Conservation (phyloP, 1,140 invertebrate genomes). For the Drosophila chauvacae region DNA sequence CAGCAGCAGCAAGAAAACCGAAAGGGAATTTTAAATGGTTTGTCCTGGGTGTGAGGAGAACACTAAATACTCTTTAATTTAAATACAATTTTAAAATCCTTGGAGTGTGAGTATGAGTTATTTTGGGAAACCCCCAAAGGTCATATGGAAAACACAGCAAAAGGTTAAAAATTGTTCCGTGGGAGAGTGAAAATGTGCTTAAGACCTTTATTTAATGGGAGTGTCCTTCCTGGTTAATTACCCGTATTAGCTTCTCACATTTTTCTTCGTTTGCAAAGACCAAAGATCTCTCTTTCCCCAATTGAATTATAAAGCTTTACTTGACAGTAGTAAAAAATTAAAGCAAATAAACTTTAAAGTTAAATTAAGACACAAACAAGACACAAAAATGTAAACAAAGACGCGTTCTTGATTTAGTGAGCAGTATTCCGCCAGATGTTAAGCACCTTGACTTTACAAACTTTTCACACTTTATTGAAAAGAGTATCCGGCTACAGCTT, state of each 20-base stretch:
- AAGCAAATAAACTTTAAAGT: too few relatives aligned
- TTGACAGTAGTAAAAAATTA: background rate
- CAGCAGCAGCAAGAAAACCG: background rate
- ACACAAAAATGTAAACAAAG: background rate
- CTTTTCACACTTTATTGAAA: background rate
- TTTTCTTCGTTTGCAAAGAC: background rate
- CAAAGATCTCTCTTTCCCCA: too few relatives aligned
- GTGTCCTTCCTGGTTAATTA: background rate
- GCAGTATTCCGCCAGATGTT: background rate
- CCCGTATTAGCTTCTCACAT: constrained; percentile 9
- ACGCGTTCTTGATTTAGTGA: background rate
- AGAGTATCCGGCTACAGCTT: background rate
- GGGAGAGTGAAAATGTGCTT: background rate
- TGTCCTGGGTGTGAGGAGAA: background rate
- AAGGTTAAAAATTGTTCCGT: background rate
- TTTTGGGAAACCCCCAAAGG: background rate
- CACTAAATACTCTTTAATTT: constrained; percentile 13
- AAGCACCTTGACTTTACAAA: constrained; percentile 4
- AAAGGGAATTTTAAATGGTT: constrained; percentile 24
- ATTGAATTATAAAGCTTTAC: background rate
- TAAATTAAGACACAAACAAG: background rate
- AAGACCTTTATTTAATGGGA: background rate
- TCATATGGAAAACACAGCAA: too few relatives aligned
- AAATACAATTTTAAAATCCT: background rate
- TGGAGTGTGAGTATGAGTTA: background rate